These are phyloP conservation scores for Catharus bicknelli DNA, from an alignment of 2,113 vertebrate species.

Conservation along the genomic window DNA sequence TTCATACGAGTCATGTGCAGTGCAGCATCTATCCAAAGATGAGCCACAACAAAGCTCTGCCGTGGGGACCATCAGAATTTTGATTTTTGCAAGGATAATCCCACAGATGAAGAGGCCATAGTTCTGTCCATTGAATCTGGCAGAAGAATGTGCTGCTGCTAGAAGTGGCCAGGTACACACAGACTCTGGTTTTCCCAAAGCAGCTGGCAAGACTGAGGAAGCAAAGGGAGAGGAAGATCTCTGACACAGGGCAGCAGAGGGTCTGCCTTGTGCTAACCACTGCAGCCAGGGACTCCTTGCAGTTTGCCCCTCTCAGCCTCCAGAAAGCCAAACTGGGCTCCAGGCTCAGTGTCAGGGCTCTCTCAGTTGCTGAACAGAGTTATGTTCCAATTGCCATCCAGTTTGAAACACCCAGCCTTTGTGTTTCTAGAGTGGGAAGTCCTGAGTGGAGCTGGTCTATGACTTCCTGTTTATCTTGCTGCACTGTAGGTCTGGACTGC, in stretches of 20 bases:
- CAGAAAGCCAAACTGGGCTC: neutral
- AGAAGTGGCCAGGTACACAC: neutral
- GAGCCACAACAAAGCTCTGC: neutral
- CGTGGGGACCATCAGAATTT: neutral
- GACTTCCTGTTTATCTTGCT: neutral
- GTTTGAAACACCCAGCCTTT: neutral
- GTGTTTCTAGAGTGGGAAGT: neutral
- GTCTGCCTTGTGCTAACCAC: neutral
- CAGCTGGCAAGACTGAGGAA: neutral
- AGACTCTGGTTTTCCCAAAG: neutral
- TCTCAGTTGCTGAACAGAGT: neutral
- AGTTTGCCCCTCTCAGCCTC: neutral
- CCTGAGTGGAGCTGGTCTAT: neutral
- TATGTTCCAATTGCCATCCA: neutral
- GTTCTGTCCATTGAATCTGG: neutral
- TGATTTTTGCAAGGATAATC: neutral
- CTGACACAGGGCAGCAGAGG: fast-evolving
- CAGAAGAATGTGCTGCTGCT: neutral
- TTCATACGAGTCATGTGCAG: neutral
- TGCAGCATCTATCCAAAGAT: neutral
- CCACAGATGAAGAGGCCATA: neutral
- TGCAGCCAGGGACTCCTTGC: neutral
- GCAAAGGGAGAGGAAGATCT: neutral
- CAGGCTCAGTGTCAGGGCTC: neutral
- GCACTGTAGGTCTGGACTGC: neutral